Percentiles rank a stretch among this genome's conserved stretches.
phyloP scores from a whole-genome alignment of 2,888 invertebrate species.

The Pardosa pseudoannulata region DNA sequence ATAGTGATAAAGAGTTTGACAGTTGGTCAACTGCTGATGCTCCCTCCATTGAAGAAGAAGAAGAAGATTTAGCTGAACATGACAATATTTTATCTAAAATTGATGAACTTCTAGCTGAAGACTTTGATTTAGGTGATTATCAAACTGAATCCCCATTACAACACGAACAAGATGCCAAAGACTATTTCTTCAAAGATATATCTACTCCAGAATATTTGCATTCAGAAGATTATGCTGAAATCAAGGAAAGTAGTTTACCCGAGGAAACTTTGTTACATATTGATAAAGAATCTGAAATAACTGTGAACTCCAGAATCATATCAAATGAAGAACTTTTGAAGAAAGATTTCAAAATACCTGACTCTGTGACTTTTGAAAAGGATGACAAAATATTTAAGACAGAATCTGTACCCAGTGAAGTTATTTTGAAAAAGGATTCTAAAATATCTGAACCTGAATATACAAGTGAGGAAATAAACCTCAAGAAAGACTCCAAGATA shows the following conservation, averaged over 20 bases:
- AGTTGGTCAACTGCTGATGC: constrained; percentile 65
- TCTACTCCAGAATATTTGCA: not conserved
- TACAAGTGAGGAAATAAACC: not conserved
- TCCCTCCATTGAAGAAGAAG: constrained; percentile 51
- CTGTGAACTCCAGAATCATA: too few species aligned
- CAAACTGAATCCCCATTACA: not conserved
- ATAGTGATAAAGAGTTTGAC: constrained; percentile 47
- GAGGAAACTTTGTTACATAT: not conserved
- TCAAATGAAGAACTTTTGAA: too few species aligned
- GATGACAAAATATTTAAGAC: not conserved
- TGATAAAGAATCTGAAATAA: not conserved
- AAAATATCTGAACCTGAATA: not conserved
- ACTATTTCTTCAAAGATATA: not conserved
- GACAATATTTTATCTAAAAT: constrained; percentile 59
- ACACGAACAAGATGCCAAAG: not conserved
- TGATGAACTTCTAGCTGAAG: constrained; percentile 54
- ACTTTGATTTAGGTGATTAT: constrained; percentile 28
- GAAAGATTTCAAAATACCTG: too few species aligned
- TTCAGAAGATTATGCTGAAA: not conserved
- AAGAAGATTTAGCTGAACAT: constrained; percentile 41
- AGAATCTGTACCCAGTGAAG: not conserved
- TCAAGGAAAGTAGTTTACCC: not conserved
- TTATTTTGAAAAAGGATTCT: not conserved
- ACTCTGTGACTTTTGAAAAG: too few species aligned
- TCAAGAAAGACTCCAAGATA: too few species aligned